Conservation (phyloP, 2,888 invertebrate species). For the Ormyrus nitidulus region DNA sequence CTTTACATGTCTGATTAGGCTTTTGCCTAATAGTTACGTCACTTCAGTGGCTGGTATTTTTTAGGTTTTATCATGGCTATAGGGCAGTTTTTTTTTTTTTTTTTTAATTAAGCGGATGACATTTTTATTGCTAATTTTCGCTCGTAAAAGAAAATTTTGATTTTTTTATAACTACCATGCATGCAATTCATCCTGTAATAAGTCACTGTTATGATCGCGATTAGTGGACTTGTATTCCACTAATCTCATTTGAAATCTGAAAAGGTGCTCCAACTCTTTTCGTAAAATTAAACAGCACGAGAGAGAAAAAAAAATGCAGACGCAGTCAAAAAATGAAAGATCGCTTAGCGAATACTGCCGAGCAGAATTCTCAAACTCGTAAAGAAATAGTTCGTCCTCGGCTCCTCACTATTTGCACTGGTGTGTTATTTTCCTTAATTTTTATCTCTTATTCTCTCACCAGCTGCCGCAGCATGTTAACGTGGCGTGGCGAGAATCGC, state of each 20-base stretch:
- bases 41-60: neutral
- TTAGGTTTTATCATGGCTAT: neutral
- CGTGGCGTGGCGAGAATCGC: neutral
- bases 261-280: conserved; percentile 15
- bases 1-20: conserved; percentile 20
- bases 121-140: no score
- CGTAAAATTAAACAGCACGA: conserved; percentile 26
- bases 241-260: conserved; percentile 22
- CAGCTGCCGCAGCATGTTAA: neutral
- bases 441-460: neutral
- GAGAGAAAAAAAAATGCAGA: conserved; percentile 8
- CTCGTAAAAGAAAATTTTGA: no score
- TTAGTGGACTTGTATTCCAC: neutral
- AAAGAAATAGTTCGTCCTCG: conserved; percentile 13
- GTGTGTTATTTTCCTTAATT: neutral
- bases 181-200: conserved; percentile 1
- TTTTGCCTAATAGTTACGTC: neutral
- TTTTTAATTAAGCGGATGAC: no score
- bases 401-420: neutral
- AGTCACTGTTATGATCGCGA: conserved; percentile 13
- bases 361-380: conserved; percentile 1
- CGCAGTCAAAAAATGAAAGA: neutral
- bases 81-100: no score
- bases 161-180: no score
- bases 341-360: neutral